Base-by-base conservation (phyloP, 2,113 vertebrate genomes). In the Phalacrocorax aristotelis region DNA sequence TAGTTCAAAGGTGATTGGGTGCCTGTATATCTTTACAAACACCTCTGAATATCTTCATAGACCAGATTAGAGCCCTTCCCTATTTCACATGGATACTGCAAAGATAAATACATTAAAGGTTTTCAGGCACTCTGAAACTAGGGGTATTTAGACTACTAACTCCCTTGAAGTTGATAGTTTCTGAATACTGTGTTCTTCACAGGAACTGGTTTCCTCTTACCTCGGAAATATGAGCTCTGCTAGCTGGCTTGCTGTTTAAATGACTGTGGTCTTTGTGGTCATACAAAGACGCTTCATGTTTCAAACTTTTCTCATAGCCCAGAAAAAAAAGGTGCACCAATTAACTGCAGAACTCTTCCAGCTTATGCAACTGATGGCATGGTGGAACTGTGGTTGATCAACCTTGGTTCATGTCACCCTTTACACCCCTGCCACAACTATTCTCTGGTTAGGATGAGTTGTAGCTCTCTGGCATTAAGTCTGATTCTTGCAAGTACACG, bases 361-460 rank as follows among this genome's bases (percentile, higher is more conserved):
- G 40, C 16, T 70, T 51, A 11, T 76, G 58, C 19, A 27, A 8
- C 22, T 61, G 75, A 42, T 58, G 30, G 8, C 3, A 2, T 6
- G 44, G 26, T 65, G 58, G 40, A 85, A 19, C 4, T 0, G 1
- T 0, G 2, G 7, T n/a, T 44, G 22, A 12, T 38, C 52, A 75
- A 11, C 58, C 26, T 74, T 32, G 5, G 23, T 32, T 81, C 38
- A 9, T 27, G 38, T 46, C 57, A 21, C 5, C 27, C 15, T 93
- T 65, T 36, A 52, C 3, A 11, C 48, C 38, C 9, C 34, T 40
- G 15, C 27, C 36, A 26, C 79, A 78, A 7, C n/a, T 46, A 2
- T 44, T 72, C 22, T 8, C 26, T 64, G 7, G 6, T 38, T 70
- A 58, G 62, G 15, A 25, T 23, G 62, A 71, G 7, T 34, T 38